Percentiles rank a stretch among this genome's conserved stretches.
These are phyloP conservation scores for Syrista parreyssii DNA, from an alignment of 2,888 invertebrate species.

Conservation along the genomic window DNA sequence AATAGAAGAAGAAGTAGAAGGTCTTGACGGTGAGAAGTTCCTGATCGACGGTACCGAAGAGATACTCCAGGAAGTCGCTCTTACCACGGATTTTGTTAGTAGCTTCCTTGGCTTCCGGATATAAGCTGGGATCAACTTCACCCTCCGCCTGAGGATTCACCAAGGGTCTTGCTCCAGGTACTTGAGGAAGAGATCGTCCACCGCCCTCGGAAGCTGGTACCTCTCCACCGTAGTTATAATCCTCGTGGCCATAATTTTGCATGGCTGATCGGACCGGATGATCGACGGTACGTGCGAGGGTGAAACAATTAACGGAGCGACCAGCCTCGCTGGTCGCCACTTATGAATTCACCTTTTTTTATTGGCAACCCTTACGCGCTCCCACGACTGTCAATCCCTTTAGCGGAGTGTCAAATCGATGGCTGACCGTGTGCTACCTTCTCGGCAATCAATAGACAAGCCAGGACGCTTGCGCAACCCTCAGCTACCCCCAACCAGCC, in stretches of 20 bases:
- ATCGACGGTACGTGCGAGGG: neutral
- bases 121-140: conserved; percentile 85
- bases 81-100: conserved; percentile 91
- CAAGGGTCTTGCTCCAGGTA: conserved; percentile 73
- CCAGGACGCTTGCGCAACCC: conserved; percentile 52
- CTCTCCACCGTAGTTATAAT: conserved; percentile 46
- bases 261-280: conserved; percentile 28
- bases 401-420: conserved; percentile 55
- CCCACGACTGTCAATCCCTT: conserved; percentile 44
- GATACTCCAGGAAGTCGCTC: conserved; percentile 84
- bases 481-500: conserved; percentile 20
- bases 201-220: conserved; percentile 22
- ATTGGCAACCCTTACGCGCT: conserved; percentile 12
- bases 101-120: conserved; percentile 88
- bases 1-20: conserved; percentile 99
- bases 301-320: conserved; percentile 1
- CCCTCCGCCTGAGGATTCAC: conserved; percentile 87
- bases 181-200: conserved; percentile 44
- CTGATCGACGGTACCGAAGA: conserved; percentile 87
- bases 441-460: conserved; percentile 56
- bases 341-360: neutral
- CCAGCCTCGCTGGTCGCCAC: conserved; percentile 19
- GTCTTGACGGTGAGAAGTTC: conserved; percentile 95
- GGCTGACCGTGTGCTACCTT: conserved; percentile 53
- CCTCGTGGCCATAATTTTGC: conserved; percentile 58